Conservation (phyloP, 1,140 invertebrate species). For the Oppia nitens region DNA sequence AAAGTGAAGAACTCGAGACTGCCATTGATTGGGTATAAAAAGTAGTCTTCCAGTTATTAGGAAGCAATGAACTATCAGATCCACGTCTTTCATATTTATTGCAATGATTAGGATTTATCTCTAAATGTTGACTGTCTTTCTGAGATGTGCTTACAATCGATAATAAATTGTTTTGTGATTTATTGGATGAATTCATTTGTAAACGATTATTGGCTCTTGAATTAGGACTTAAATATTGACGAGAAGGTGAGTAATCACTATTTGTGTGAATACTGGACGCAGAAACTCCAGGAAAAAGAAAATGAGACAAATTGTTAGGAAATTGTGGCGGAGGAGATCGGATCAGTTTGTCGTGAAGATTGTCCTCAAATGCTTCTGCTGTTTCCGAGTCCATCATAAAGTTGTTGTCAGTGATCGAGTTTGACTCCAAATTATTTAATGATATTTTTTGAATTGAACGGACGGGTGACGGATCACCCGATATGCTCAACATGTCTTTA, state of each 20-base stretch:
- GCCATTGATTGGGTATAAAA: background rate
- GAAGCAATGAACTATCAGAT: background rate
- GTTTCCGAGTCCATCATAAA: background rate
- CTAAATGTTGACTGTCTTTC: background rate
- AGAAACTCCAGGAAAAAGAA: slow-evolving; percentile 18
- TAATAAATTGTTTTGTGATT: background rate
- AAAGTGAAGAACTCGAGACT: background rate
- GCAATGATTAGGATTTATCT: background rate
- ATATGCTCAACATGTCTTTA: background rate
- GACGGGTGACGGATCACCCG: background rate
- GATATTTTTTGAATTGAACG: background rate
- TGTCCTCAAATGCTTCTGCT: slow-evolving; percentile 21
- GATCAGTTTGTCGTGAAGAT: slow-evolving; percentile 63
- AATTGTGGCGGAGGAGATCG: slow-evolving; percentile 49
- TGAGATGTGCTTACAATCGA: background rate
- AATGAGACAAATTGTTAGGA: slow-evolving; percentile 20
- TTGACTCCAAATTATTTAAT: background rate
- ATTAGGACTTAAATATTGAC: background rate
- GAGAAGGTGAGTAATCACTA: background rate
- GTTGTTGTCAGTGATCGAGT: background rate
- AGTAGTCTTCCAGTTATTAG: background rate
- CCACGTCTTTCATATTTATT: background rate
- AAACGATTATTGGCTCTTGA: background rate
- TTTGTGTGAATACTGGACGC: background rate
- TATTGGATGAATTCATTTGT: background rate